Base-by-base conservation (phyloP, 2,113 vertebrate genomes). In the Pituophis catenifer region DNA sequence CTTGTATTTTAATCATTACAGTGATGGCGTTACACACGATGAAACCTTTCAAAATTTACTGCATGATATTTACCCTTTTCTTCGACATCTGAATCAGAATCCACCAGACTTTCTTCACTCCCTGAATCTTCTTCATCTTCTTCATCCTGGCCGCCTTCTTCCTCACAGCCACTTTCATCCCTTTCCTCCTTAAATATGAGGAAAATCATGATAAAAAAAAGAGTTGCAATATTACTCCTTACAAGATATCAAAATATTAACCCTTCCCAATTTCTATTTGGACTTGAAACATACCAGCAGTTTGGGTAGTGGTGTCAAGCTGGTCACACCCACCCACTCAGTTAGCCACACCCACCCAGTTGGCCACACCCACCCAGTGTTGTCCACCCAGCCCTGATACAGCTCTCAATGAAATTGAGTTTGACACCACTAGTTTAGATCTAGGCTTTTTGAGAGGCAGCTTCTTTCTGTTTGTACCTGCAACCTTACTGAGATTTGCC, bases 61-160 rank as follows among this genome's bases (percentile, higher is more conserved):
- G 33, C n/a, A 54, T 52, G 3, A 53, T 13, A 75, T 38, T 62
- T 94, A 99, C 99, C 99, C 97, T 99, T 99, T 95, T 99, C 99
- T 70, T 99, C 99, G 0, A 98, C 98, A 92, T 99, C 99, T 0
- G 99, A 99, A 94, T 99, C 99, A 0, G 99, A 99, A 95, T 99
- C 99, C 95, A 98, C 99, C 95, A 98, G 96, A 96, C 99, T 99
- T 95, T 99, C 99, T 15, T 99, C 99, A 1, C 99, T 99, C 97
- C 98, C 99, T 0, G 99, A 99, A 93, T 98, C 98, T 91, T 98
- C 99, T 3, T 99, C 99, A 13, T 99, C 92, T 44, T 93, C 99
- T 50, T 99, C 98, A 75, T 98, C 98, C 0, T 95, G 98, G 13
- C 99, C 98, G 57, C 98, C 99, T 24, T 99, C 99, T 58, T 99